Percentiles rank a stretch among this genome's conserved stretches.
These are phyloP conservation scores for Silvanus unidentatus DNA, from an alignment of 2,888 invertebrate genomes.

Conservation along the genomic window DNA sequence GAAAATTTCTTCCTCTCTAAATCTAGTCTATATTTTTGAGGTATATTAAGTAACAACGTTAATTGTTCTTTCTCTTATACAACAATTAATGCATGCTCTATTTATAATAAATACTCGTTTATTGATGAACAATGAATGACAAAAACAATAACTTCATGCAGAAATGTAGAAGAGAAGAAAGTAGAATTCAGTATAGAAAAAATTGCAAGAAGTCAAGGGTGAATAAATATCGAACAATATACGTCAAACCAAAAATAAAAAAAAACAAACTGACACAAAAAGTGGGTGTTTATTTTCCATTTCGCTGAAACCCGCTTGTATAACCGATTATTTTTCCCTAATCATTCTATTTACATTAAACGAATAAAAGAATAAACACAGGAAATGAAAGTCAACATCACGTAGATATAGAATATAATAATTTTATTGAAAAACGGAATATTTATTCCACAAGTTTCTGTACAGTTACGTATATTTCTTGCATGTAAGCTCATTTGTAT, in stretches of 20 bases:
- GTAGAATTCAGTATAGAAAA: conserved; percentile 32
- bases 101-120: conserved; percentile 18
- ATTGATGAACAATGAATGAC: too few species aligned
- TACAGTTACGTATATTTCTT: not conserved
- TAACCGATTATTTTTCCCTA: too few species aligned
- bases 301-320: too few species aligned
- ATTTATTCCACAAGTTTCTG: conserved; percentile 17
- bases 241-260: conserved; percentile 27
- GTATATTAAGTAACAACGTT: conserved; percentile 25
- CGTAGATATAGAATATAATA: not conserved
- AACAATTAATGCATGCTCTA: conserved; percentile 27
- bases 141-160: conserved; percentile 28
- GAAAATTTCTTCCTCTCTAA: conserved; percentile 3
- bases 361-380: not conserved
- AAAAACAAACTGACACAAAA: conserved; percentile 32
- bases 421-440: conserved; percentile 9
- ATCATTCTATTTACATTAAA: too few species aligned
- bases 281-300: conserved; percentile 21
- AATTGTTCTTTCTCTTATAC: not conserved
- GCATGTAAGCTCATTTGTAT: too few species aligned
- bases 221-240: conserved; percentile 30
- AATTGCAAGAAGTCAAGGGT: conserved; percentile 31
- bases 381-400: not conserved
- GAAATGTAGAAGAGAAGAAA: conserved; percentile 34
- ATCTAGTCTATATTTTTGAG: conserved; percentile 23